These are phyloP conservation scores for Australoheros scitulus DNA, from an alignment of 2,113 vertebrate species.

Conservation along the genomic window DNA sequence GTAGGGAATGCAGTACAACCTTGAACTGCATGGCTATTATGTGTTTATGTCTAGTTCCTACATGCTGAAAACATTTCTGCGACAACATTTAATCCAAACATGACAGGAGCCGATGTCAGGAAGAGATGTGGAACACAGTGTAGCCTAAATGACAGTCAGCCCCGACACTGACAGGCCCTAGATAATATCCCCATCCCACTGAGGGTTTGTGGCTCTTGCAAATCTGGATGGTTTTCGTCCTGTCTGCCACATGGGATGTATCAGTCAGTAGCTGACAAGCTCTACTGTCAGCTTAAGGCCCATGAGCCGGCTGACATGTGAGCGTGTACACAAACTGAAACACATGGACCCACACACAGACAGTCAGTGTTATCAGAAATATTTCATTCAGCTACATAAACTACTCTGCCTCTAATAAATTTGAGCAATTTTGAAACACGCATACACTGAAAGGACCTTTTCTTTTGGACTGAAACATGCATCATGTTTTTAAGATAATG, in stretches of 20 bases:
- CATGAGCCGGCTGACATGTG: conserved; percentile 46
- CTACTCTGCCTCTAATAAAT: background rate
- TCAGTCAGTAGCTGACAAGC: conserved; percentile 65
- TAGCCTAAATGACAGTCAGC: conserved; percentile 56
- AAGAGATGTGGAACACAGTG: conserved; percentile 38
- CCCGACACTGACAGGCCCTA: conserved; percentile 50
- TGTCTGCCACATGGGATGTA: conserved; percentile 54
- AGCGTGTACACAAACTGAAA: conserved; percentile 20
- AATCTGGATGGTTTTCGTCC: conserved; percentile 59
- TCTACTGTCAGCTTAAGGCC: conserved; percentile 58
- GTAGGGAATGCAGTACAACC: rapidly evolving
- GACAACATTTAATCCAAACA: conserved; percentile 52
- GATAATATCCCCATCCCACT: conserved; percentile 64
- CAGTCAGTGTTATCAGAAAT: conserved; percentile 23
- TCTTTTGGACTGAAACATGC: background rate
- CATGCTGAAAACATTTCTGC: background rate
- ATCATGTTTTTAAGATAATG: background rate
- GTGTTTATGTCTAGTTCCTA: background rate
- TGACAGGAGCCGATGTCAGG: conserved; percentile 50
- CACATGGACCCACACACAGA: conserved; percentile 20
- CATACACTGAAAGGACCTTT: background rate
- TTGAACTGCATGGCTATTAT: background rate
- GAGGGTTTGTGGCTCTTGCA: conserved; percentile 33
- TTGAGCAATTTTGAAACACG: background rate
- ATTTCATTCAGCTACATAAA: background rate